Conservation (phyloP, 2,888 invertebrate species). For the Eristalis intricaria region DNA sequence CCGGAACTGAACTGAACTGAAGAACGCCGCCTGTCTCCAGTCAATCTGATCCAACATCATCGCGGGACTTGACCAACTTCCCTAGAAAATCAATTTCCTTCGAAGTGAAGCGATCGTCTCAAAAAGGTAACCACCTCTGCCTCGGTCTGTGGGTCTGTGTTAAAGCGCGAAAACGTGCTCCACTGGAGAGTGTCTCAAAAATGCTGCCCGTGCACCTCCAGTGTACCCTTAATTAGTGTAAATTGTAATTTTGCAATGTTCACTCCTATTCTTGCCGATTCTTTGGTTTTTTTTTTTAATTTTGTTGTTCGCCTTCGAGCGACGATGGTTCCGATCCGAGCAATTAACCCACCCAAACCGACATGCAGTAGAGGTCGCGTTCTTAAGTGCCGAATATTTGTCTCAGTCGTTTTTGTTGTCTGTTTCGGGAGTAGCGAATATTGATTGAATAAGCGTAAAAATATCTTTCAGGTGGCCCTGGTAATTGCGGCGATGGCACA, state of each 20-base stretch:
- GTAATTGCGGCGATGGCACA: constrained; percentile 53
- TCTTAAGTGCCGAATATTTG: constrained; percentile 40
- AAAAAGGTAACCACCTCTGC: not conserved
- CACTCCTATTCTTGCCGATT: constrained; percentile 64
- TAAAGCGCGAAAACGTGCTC: constrained; percentile 25
- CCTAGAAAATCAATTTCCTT: constrained; percentile 63
- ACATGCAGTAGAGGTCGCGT: constrained; percentile 29
- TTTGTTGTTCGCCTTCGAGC: not conserved
- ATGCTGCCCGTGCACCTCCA: constrained; percentile 39
- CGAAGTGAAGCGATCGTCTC: constrained; percentile 16
- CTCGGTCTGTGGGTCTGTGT: not conserved
- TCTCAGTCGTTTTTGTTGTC: not conserved
- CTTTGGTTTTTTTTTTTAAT: constrained; percentile 18
- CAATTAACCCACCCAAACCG: constrained; percentile 49
- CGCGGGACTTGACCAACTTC: constrained; percentile 26
- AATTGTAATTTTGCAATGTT: constrained; percentile 66
- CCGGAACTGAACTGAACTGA: constrained; percentile 3
- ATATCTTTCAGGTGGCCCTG: constrained; percentile 63
- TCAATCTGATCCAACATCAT: not conserved
- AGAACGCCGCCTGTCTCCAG: not conserved
- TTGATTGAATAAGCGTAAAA: constrained; percentile 65
- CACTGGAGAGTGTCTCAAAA: constrained; percentile 17
- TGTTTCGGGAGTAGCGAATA: constrained; percentile 20
- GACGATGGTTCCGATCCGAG: constrained; percentile 30
- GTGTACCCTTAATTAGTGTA: constrained; percentile 61